Evolutionary conservation across 1,140 invertebrate species (phyloP).

Genomic region (Charaxes varanes): DNA sequence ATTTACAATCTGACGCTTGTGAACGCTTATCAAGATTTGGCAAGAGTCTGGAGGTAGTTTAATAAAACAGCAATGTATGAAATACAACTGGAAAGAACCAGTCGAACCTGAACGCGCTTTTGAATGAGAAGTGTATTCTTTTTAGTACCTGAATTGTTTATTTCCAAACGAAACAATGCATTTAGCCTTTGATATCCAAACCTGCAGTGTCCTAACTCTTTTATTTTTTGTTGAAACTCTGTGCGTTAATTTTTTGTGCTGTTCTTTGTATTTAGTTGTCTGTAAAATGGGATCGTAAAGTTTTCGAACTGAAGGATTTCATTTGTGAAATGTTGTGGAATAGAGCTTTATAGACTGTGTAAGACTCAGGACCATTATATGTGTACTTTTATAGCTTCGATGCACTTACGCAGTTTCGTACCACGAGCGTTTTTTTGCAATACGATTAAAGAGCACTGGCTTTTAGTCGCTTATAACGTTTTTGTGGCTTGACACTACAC

Average conservation of each 20-base stretch:
- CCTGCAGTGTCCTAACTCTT: conserved; percentile 54
- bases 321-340: conserved; percentile 47
- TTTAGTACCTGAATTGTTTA: conserved; percentile 30
- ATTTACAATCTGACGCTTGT: no score
- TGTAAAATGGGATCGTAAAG: conserved; percentile 42
- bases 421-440: conserved; percentile 34
- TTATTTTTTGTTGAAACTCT: conserved; percentile 51
- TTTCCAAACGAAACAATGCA: conserved; percentile 29
- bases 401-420: conserved; percentile 50
- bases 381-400: conserved; percentile 45
- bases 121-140: conserved; percentile 12
- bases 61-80: conserved; percentile 14
- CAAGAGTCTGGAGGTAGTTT: no score
- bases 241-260: conserved; percentile 58
- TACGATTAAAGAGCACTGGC: conserved; percentile 47
- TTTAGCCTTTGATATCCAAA: conserved; percentile 47
- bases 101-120: conserved; percentile 13
- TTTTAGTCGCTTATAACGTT: conserved; percentile 56
- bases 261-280: conserved; percentile 56
- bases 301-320: conserved; percentile 32
- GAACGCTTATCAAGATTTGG: no score
- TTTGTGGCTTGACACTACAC: conserved; percentile 32
- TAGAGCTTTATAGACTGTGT: conserved; percentile 64
- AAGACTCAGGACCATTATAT: conserved; percentile 68
- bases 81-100: conserved; percentile 10